Evolutionary conservation across 2,113 vertebrate species (phyloP).

Genomic region (Zosterops borbonicus): DNA sequence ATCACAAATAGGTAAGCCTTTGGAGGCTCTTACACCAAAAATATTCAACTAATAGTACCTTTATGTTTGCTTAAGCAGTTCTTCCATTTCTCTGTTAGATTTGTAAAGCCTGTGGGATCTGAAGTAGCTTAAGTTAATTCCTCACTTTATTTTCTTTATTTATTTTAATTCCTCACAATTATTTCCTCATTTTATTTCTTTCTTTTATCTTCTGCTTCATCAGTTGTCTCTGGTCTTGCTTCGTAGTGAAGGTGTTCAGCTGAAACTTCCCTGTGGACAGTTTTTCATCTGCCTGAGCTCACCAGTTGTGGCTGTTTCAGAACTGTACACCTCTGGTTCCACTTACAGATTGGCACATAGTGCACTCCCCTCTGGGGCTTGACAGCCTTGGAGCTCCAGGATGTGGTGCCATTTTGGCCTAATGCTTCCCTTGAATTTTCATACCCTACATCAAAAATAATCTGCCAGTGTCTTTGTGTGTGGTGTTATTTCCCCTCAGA

Average conservation of each 20-base stretch:
- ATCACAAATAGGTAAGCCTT: neutral
- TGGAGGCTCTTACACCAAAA: neutral
- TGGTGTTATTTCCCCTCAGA: neutral
- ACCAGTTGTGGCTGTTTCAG: neutral
- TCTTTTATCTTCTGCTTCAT: neutral
- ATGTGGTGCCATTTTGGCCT: neutral
- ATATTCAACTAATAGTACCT: neutral
- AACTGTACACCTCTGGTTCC: neutral
- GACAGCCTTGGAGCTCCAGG: neutral
- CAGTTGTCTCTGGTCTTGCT: neutral
- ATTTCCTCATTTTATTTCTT: neutral
- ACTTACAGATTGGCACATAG: neutral
- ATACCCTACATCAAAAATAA: neutral
- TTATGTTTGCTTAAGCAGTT: neutral
- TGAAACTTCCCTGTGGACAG: neutral
- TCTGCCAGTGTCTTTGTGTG: neutral
- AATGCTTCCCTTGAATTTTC: neutral
- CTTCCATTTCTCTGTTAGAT: neutral
- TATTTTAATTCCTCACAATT: neutral
- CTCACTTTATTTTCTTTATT: neutral
- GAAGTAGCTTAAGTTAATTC: neutral
- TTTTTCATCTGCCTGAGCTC: neutral
- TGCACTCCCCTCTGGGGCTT: neutral
- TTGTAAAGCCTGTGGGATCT: neutral
- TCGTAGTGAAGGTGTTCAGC: neutral